A percentile compares a stretch with the other conserved stretches of the same genome.
phyloP scores from a whole-genome alignment of 2,888 invertebrate species.

The Caenorhabditis drosophilae region DNA sequence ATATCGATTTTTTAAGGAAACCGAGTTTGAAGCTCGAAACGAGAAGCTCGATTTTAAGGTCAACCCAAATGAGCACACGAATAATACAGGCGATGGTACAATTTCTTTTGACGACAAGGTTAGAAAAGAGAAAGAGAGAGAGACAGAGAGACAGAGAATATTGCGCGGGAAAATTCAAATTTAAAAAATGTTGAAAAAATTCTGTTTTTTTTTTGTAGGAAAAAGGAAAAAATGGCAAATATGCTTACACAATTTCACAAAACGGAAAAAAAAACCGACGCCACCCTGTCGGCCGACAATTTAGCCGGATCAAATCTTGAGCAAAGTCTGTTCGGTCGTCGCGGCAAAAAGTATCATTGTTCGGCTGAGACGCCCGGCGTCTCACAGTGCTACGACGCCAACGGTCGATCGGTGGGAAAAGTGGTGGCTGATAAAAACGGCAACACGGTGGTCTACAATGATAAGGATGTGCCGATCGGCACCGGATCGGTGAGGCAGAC shows the following conservation, averaged over 20 bases:
- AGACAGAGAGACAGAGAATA: no score
- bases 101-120: slow-evolving; percentile 61
- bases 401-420: slow-evolving; percentile 66
- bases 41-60: slow-evolving; percentile 65
- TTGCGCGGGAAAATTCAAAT: no score
- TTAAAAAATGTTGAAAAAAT: slow-evolving; percentile 1
- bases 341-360: slow-evolving; percentile 66
- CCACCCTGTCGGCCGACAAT: slow-evolving; percentile 60
- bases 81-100: slow-evolving; percentile 61
- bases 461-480: slow-evolving; percentile 68
- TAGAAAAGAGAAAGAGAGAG: no score
- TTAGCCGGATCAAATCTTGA: slow-evolving; percentile 53
- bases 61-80: slow-evolving; percentile 60
- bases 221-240: slow-evolving; percentile 61
- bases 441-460: slow-evolving; percentile 68
- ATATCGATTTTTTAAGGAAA: slow-evolving; percentile 45
- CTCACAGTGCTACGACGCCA: slow-evolving; percentile 68
- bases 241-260: slow-evolving; percentile 65
- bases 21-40: slow-evolving; percentile 63
- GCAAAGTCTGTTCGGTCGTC: slow-evolving; percentile 62
- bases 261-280: slow-evolving; percentile 64
- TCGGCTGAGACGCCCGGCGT: slow-evolving; percentile 67
- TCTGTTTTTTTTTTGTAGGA: slow-evolving; percentile 48
- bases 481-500: slow-evolving; percentile 63
- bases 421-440: slow-evolving; percentile 68